Evolutionary conservation across 2,113 vertebrate genomes (phyloP).

Genomic region (Buteo buteo): DNA sequence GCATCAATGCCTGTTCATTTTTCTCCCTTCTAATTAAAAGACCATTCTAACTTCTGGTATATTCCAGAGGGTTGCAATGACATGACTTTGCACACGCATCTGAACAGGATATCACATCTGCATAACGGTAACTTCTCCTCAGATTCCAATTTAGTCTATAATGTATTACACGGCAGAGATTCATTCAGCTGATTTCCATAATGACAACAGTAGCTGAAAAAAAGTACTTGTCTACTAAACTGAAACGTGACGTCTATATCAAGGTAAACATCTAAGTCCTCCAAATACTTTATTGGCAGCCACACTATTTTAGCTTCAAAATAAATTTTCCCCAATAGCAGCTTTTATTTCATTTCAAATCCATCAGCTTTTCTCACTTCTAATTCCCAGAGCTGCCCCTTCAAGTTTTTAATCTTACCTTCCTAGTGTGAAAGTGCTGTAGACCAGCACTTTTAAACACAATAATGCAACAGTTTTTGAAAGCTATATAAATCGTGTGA

Average conservation of each 20-base stretch:
- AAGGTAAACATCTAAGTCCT: conserved; percentile 8
- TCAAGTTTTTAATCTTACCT: conserved; percentile 57
- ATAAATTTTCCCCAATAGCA: conserved; percentile 37
- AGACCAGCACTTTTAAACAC: conserved; percentile 53
- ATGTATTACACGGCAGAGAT: neutral
- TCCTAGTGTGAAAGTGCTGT: conserved; percentile 15
- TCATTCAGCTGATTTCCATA: conserved; percentile 34
- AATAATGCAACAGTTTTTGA: conserved; percentile 45
- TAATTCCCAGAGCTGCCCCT: conserved; percentile 51
- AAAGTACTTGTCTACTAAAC: neutral
- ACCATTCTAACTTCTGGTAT: neutral
- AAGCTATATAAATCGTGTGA: conserved; percentile 43
- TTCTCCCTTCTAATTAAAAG: conserved; percentile 3
- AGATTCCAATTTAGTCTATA: neutral
- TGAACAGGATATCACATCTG: neutral
- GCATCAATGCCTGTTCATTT: neutral
- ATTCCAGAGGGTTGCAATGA: neutral
- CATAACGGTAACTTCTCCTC: neutral
- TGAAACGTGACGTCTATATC: conserved; percentile 25
- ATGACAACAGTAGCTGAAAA: neutral
- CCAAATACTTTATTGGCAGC: conserved; percentile 20
- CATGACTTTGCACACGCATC: neutral
- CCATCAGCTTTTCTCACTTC: conserved; percentile 29
- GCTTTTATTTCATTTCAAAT: conserved; percentile 54
- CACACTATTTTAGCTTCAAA: neutral